Base-by-base conservation (phyloP, 2,113 vertebrate species). In the Triplophysa tibetana region DNA sequence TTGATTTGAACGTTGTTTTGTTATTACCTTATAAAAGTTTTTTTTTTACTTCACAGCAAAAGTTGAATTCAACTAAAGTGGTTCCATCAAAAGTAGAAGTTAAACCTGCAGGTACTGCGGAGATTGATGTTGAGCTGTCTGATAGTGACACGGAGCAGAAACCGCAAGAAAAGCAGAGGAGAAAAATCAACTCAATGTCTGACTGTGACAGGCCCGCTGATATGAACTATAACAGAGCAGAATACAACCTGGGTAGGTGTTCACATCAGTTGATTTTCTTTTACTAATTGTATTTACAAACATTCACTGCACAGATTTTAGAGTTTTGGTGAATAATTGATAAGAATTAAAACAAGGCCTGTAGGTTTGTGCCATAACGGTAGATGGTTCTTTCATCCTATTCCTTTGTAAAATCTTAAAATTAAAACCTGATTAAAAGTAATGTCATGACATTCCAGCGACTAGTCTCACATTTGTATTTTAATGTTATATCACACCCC, bases 91-190 rank as follows among this genome's bases (percentile, higher is more conserved):
- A 19, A 8, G 12, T 8, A 10, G n/a, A 17, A 0, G 8, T 24
- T 13, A 8, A 12, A 7, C 56, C 66, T 12, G 21, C 2, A 43
- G 14, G 2, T 26, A 56, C 81, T 1, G 87, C 85, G 0, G 85
- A 84, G 85, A 85, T 89, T 3, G 86, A 85, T 17, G 84, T 88
- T 9, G 87, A 89, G 60, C 80, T 89, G 21, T 88, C 86, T 0
- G 88, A 88, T 24, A 79, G 84, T 17, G 87, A 89, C 33, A 60
- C 24, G 0, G 80, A 79, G 2, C 70, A 72, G 2, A 70, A 68
- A 23, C 81, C 62, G 63, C 81, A 67, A 54, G 63, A 66, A 48
- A 11, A 17, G 0, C 33, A 48, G 7, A 78, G 70, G 13, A 68
- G 58, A 68, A 74, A 21, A n/a, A 48, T 41, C 3, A 70, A 50